phyloP scores from a whole-genome alignment of 2,797 vertebrate species.

The Spatula versicolor region DNA sequence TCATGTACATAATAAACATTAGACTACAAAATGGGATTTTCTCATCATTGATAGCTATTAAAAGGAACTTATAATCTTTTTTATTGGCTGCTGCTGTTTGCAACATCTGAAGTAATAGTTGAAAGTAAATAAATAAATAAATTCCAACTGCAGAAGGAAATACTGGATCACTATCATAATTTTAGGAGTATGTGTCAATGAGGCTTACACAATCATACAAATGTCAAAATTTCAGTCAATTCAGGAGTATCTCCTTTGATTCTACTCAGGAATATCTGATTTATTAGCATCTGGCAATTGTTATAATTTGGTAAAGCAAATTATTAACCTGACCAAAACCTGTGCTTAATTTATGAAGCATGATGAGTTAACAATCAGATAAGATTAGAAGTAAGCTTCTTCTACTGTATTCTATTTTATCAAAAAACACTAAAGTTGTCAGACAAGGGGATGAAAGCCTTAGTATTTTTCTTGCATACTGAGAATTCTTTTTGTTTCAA shows the following conservation, averaged over 20 bases:
- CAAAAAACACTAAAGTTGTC: not conserved
- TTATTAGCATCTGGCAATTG: slow-evolving; percentile 37
- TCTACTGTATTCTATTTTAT: slow-evolving; percentile 30
- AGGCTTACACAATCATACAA: not conserved
- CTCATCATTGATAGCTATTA: not conserved
- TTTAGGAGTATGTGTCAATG: not conserved
- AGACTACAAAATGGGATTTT: not conserved
- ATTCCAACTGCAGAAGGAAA: slow-evolving; percentile 19
- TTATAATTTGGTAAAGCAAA: slow-evolving; percentile 47
- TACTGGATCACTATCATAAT: not conserved
- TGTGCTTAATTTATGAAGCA: slow-evolving; percentile 44
- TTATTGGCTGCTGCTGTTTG: not conserved
- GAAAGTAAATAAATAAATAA: slow-evolving; percentile 52
- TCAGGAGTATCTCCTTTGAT: slow-evolving; percentile 7
- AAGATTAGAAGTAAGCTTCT: slow-evolving; percentile 31
- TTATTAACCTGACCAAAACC: slow-evolving; percentile 35
- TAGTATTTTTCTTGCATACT: not conserved
- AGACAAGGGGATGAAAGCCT: not conserved
- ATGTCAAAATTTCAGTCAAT: slow-evolving; percentile 15
- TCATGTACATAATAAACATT: not conserved
- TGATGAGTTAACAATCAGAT: not conserved
- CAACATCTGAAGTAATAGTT: not conserved
- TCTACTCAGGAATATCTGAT: slow-evolving; percentile 29
- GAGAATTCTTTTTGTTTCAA: not conserved
- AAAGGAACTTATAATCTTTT: not conserved